Conservation (phyloP, 1,140 invertebrate genomes). For the Sinella curviseta region DNA sequence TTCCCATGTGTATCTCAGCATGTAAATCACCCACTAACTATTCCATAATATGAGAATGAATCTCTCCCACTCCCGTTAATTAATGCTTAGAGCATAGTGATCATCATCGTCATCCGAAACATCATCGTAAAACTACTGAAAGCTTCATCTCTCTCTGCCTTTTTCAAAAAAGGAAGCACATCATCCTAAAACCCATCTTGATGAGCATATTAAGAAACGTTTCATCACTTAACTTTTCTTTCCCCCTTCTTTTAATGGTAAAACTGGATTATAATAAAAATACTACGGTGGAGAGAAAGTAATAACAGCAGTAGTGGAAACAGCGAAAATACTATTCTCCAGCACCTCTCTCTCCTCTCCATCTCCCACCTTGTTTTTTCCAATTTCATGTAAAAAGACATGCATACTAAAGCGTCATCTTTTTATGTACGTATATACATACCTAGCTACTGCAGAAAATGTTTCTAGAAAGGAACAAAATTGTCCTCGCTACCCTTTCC, state of each 20-base stretch:
- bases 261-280: neutral
- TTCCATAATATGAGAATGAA: neutral
- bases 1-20: too few species aligned
- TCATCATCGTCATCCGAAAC: neutral
- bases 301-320: neutral
- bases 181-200: neutral
- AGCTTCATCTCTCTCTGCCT: neutral
- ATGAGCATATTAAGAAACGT: neutral
- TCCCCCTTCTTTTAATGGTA: neutral
- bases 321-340: too few species aligned
- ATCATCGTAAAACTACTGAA: neutral
- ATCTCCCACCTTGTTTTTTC: too few species aligned
- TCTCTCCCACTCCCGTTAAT: conserved; percentile 2
- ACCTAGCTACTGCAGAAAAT: too few species aligned
- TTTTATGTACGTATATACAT: too few species aligned
- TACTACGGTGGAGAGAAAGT: neutral
- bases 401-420: too few species aligned
- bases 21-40: too few species aligned
- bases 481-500: neutral
- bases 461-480: too few species aligned
- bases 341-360: too few species aligned
- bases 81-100: neutral
- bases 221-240: neutral
- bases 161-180: neutral
- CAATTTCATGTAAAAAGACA: too few species aligned